A percentile compares a stretch with the other conserved stretches of the same genome.
phyloP scores from a whole-genome alignment of 2,888 invertebrate genomes.

The Caenorhabditis virilis region DNA sequence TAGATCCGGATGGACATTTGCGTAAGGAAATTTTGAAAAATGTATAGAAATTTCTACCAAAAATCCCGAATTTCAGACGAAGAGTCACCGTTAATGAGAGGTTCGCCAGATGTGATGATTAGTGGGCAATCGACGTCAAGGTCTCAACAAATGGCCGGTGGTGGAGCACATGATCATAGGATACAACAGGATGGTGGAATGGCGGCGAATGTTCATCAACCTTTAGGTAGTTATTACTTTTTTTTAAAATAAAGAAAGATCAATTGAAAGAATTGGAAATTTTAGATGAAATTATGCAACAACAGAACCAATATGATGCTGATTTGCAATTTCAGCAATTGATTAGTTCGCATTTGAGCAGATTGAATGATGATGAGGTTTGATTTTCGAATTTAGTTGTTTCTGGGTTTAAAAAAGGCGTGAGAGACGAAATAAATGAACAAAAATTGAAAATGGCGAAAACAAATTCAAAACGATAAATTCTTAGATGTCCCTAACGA shows the following conservation, averaged over 20 bases:
- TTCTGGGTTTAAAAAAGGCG: no score
- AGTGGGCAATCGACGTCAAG: constrained; percentile 5
- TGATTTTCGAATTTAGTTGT: constrained; percentile 14
- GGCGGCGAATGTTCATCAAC: constrained; percentile 22
- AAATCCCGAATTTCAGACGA: constrained; percentile 3
- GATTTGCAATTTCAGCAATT: constrained; percentile 54
- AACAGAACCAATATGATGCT: constrained; percentile 43
- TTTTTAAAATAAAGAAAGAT: no score
- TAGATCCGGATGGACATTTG: constrained; percentile 26
- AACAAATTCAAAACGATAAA: no score
- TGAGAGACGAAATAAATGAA: no score
- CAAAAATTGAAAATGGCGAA: no score
- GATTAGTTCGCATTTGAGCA: constrained; percentile 49
- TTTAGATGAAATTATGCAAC: constrained; percentile 5
- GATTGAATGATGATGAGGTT: constrained; percentile 56
- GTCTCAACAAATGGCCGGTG: neutral
- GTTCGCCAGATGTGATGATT: constrained; percentile 37
- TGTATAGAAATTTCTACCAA: neutral
- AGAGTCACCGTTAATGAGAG: constrained; percentile 41
- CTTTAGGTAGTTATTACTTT: no score
- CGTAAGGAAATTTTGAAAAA: constrained; percentile 7
- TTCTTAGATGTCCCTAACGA: no score
- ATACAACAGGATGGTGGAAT: constrained; percentile 8
- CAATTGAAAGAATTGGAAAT: no score
- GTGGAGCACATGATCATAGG: constrained; percentile 3